Base-by-base conservation (phyloP, 2,113 vertebrate species). In the Sardina pilchardus region DNA sequence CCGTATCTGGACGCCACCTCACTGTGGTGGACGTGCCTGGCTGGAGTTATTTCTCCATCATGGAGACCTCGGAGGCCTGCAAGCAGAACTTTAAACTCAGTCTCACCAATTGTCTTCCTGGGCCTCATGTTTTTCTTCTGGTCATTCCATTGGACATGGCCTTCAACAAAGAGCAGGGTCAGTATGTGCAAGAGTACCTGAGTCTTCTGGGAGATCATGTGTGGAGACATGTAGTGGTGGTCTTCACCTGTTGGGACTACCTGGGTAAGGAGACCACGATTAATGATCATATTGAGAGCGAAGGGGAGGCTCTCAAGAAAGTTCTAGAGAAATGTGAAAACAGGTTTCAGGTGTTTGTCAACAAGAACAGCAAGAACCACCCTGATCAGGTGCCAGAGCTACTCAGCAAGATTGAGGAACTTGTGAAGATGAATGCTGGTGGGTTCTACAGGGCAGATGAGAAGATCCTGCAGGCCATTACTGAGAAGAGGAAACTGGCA, bases 221-320 rank as follows among this genome's bases (percentile, higher is more conserved):
- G 1, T 93, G 92, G 92, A 67, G 14, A 6, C 86, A 88, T 84
- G 89, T 82, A 3, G 71, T 92, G 85, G 88, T 93, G 59, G 85
- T 92, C 30, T 93, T 93, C 90, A 92, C 92, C 24, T 91, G 19
- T 4, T 90, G 90, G 3, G 91, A 91, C 43, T 87, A 34, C 44
- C 90, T 93, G 0, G 71, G 39, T 0, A 24, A 19, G 19, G 90
- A 81, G 50, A 47, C 82, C 0, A 47, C 82, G 0, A 89, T 88
- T 14, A 92, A 93, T 47, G 24, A 89, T 44, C 89, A 92, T 85
- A 91, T 92, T 17, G 91, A 92, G 82, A 90, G 89, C 0, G 90
- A 92, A 47, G 91, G 93, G 16, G 82, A 85, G 0, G 82, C 88
- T 0, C 91, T 93, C 43, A 83, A 24, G 53, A 90, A 86, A 87